phyloP scores from a whole-genome alignment of 2,797 vertebrate species.

The Chrysocyon brachyurus region DNA sequence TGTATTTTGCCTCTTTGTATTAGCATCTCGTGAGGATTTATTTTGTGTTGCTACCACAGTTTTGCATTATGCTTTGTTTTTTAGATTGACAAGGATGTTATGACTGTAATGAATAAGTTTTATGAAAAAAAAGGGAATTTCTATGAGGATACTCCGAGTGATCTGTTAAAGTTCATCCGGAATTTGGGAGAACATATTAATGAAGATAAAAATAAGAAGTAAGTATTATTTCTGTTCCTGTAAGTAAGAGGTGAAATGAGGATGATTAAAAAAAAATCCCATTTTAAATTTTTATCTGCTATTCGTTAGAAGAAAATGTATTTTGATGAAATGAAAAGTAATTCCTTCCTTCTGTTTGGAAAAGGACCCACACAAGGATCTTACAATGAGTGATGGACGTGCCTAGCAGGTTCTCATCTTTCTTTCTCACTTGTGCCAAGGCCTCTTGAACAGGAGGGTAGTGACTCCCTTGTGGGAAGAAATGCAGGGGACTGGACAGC shows the following conservation, averaged over 20 bases:
- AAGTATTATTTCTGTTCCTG: background rate
- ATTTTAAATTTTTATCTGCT: background rate
- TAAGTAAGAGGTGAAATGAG: background rate
- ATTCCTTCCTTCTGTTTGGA: background rate
- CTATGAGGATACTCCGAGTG: background rate
- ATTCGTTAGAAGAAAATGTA: background rate
- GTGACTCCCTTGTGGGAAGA: background rate
- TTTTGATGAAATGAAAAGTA: slow-evolving; percentile 37
- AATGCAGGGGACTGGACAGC: background rate
- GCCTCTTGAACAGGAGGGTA: background rate
- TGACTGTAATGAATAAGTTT: background rate
- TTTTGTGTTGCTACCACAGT: background rate
- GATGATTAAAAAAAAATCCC: slow-evolving; percentile 22
- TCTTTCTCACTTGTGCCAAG: background rate
- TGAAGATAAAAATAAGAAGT: slow-evolving; percentile 36
- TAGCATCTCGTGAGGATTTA: background rate
- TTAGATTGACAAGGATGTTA: slow-evolving; percentile 75
- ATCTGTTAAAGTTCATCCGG: slow-evolving; percentile 87
- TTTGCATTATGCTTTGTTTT: slow-evolving; percentile 55
- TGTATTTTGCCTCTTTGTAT: background rate
- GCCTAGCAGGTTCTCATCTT: background rate
- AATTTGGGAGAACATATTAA: slow-evolving; percentile 86
- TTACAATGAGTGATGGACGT: background rate
- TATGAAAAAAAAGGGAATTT: rapidly evolving
- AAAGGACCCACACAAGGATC: background rate